phyloP scores from a whole-genome alignment of 2,113 vertebrate species.

The Chloebia gouldiae region DNA sequence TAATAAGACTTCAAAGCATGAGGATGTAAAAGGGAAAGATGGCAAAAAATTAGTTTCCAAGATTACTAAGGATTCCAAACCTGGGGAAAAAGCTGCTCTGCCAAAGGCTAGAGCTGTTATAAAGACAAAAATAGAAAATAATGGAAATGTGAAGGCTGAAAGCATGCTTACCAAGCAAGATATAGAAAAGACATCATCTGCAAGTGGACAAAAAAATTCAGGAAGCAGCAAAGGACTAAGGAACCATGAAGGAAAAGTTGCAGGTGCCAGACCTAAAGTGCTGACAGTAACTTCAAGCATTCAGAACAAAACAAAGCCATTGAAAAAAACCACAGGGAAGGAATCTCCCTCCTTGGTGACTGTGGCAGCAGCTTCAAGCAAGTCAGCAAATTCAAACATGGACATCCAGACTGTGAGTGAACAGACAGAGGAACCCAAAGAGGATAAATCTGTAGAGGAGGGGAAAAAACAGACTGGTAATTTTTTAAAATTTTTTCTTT shows the following conservation, averaged over 20 bases:
- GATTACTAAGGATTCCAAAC: conserved; percentile 75
- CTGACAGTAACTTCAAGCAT: conserved; percentile 64
- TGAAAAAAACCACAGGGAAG: conserved; percentile 73
- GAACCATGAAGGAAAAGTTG: conserved; percentile 77
- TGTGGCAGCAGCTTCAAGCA: conserved; percentile 39
- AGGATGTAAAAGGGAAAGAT: conserved; percentile 80
- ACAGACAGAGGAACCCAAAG: conserved; percentile 55
- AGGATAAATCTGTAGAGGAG: conserved; percentile 57
- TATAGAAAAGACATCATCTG: conserved; percentile 55
- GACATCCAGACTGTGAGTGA: conserved; percentile 44
- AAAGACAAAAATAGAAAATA: conserved; percentile 76
- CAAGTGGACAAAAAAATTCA: conserved; percentile 73
- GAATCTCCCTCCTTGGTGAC: conserved; percentile 62
- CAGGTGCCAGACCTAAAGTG: conserved; percentile 86
- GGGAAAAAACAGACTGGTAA: conserved; percentile 60
- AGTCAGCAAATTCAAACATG: conserved; percentile 50
- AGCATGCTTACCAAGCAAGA: conserved; percentile 68
- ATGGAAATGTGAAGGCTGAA: conserved; percentile 73
- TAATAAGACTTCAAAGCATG: conserved; percentile 79
- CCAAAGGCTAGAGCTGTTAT: conserved; percentile 81
- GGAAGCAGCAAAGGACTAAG: conserved; percentile 69
- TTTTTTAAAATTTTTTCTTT: neutral
- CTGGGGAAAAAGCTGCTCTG: conserved; percentile 70
- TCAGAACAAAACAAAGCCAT: conserved; percentile 74
- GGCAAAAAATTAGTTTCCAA: conserved; percentile 74